Percentiles rank a stretch among this genome's conserved stretches.
Conservation (phyloP, 2,888 invertebrate species). For the Blera fallax region DNA sequence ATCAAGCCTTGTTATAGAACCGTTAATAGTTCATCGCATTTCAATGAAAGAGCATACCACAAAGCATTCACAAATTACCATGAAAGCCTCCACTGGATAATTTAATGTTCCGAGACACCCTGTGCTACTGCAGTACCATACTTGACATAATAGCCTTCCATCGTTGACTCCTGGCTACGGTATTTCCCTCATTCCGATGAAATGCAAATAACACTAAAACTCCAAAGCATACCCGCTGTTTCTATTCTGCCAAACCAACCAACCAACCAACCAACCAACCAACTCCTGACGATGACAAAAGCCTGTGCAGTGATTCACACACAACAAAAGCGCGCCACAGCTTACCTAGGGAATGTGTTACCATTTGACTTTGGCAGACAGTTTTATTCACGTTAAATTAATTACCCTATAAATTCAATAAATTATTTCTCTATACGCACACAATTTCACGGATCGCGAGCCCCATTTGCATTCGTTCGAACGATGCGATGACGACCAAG, state of each 20-base stretch:
- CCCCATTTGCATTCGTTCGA: slow-evolving; percentile 45
- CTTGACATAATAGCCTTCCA: background rate
- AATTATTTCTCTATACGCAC: slow-evolving; percentile 73
- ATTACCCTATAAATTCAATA: slow-evolving; percentile 75
- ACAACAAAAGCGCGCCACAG: slow-evolving; percentile 25
- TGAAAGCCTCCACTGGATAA: no score
- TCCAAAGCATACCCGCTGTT: background rate
- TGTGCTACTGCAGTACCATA: background rate
- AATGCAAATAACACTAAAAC: background rate
- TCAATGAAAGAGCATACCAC: no score
- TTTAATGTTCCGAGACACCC: slow-evolving; percentile 24
- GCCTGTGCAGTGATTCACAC: slow-evolving; percentile 61
- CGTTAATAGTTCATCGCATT: no score
- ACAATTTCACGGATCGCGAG: slow-evolving; percentile 51
- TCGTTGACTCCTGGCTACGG: background rate
- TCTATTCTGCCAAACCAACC: background rate
- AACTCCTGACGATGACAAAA: slow-evolving; percentile 44
- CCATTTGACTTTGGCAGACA: slow-evolving; percentile 73
- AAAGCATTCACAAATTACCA: no score
- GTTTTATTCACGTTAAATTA: slow-evolving; percentile 75
- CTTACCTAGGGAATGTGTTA: slow-evolving; percentile 72
- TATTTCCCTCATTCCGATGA: background rate
- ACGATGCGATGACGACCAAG: slow-evolving; percentile 9
- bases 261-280: no score
- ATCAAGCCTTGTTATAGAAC: no score